Evolutionary conservation across 2,888 invertebrate species (phyloP), one percentile per base, ranked within the genome.

Genomic region (Polydrusus cervinus): DNA sequence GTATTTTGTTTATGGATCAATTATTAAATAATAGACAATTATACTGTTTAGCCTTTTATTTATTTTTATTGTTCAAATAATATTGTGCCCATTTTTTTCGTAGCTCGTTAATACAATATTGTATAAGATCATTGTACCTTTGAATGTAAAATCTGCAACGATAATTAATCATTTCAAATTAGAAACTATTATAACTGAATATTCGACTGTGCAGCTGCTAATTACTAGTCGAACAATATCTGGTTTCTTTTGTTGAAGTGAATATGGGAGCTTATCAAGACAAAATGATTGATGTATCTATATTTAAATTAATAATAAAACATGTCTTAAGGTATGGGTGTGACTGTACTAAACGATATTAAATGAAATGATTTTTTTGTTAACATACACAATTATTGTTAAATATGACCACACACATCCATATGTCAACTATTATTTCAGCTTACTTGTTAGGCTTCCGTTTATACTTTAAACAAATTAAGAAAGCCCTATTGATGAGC

Each of bases 81-180:
- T 53, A 51, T 25, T n/a, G 30, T 30, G 8, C 11, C 25, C 25
- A 53, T 53, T 53, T 53, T 53, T 30, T n/a, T 25, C 30, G 20
- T 30, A 53, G 13, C 25, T 53, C 53, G 25, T 53, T 53, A 53
- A 30, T 30, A 53, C 16, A 53, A 25, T 53, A 53, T 53, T 53
- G 53, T 25, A 30, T 25, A 25, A 1, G 53, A 13, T 53, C n/a
- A 53, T 53, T 53, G 53, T 53, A 53, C 25, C 20, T 62, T 43
- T 20, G 40, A 43, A 43, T 43, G 53, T 38, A 9, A 67, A 67
- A 38, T 40, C 55, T 69, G 69, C 62, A 69, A 64, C 38, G 9
- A 40, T 30, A 83, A 84, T 84, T 84, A 84, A 84, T 84, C 84
- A 84, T 84, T 80, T 75, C 81, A 83, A 84, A 84, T 83, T 84